These are phyloP conservation scores for Rhamnusium bicolor DNA, from an alignment of 2,888 invertebrate genomes.

Conservation along the genomic window DNA sequence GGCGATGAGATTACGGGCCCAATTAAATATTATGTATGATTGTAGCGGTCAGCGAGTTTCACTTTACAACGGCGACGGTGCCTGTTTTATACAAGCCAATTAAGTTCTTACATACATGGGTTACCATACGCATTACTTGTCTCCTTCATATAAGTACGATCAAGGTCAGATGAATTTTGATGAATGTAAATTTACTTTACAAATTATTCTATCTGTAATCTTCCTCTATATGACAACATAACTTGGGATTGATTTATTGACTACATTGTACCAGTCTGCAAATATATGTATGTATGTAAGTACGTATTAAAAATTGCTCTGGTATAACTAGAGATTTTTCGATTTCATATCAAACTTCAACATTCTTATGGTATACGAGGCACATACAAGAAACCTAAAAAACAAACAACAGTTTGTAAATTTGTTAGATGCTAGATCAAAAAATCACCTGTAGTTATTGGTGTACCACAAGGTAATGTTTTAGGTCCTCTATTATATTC, in stretches of 20 bases:
- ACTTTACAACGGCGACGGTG: constrained; percentile 8
- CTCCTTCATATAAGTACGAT: constrained; percentile 6
- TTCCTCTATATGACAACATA: not conserved
- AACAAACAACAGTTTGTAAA: too few relatives aligned
- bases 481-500: too few relatives aligned
- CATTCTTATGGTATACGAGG: too few relatives aligned
- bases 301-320: too few relatives aligned
- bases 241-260: not conserved
- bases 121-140: constrained; percentile 9
- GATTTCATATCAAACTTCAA: too few relatives aligned
- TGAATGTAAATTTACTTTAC: not conserved
- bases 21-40: constrained; percentile 58
- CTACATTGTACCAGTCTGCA: not conserved
- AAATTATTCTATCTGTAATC: not conserved
- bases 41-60: constrained; percentile 24
- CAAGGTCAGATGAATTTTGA: constrained; percentile 7
- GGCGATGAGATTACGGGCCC: constrained; percentile 54
- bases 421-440: too few relatives aligned
- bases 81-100: not conserved
- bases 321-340: too few relatives aligned
- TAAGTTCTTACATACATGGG: not conserved
- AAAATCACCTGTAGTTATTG: too few relatives aligned
- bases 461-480: too few relatives aligned
- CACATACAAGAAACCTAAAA: too few relatives aligned
- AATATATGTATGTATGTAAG: too few relatives aligned